Evolutionary conservation across 2,888 invertebrate species (phyloP).

Genomic region (Anorthoa munda): DNA sequence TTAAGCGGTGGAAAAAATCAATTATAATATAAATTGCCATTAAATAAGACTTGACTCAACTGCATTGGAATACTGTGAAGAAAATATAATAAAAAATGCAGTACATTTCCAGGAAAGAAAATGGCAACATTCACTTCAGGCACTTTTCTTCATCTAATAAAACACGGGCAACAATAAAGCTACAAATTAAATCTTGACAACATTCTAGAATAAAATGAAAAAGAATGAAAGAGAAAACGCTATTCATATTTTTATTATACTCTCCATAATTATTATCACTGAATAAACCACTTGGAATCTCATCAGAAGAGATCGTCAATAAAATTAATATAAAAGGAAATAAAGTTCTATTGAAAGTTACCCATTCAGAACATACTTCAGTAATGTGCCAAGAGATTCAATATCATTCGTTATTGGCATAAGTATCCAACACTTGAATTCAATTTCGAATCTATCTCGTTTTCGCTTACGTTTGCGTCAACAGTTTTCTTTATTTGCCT

Average conservation of each 20-base stretch:
- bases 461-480: slow-evolving; percentile 10
- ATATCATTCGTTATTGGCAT: slow-evolving; percentile 51
- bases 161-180: slow-evolving; percentile 5
- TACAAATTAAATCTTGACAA: slow-evolving; percentile 21
- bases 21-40: too few relatives aligned
- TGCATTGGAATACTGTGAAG: neutral
- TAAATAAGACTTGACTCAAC: neutral
- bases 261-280: slow-evolving; percentile 12
- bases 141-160: slow-evolving; percentile 22
- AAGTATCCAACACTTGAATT: slow-evolving; percentile 44
- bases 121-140: neutral
- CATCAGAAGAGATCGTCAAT: slow-evolving; percentile 30
- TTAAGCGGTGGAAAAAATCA: too few relatives aligned
- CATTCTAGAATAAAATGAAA: slow-evolving; percentile 4
- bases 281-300: slow-evolving; percentile 29
- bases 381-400: slow-evolving; percentile 50
- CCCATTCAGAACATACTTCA: slow-evolving; percentile 39
- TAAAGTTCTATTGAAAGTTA: slow-evolving; percentile 51
- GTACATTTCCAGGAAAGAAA: neutral
- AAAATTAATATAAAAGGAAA: slow-evolving; percentile 43
- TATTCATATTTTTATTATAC: slow-evolving; percentile 6
- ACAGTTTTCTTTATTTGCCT: slow-evolving; percentile 36
- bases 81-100: neutral
- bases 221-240: slow-evolving; percentile 2
- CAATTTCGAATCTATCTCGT: slow-evolving; percentile 17